Evolutionary conservation across 2,797 vertebrate genomes (phyloP).

Genomic region (Notamacropus eugenii): DNA sequence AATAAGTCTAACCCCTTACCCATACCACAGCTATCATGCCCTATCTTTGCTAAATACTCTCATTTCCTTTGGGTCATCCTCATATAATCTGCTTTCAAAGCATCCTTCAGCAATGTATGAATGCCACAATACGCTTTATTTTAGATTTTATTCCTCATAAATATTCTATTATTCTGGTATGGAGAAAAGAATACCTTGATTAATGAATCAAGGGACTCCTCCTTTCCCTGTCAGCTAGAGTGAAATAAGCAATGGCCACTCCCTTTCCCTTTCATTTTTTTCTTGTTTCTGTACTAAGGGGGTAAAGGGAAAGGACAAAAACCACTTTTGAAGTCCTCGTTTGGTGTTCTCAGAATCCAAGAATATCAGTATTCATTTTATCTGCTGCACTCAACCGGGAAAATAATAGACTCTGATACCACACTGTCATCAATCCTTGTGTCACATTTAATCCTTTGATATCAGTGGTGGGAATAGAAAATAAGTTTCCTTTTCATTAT

Average conservation of each 20-base stretch:
- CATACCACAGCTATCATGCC: background rate
- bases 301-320: background rate
- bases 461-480: background rate
- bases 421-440: slow-evolving; percentile 5
- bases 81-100: background rate
- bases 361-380: background rate
- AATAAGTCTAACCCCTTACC: background rate
- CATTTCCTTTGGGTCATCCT: background rate
- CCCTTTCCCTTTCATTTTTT: slow-evolving; percentile 1
- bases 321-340: background rate
- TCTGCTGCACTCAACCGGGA: background rate
- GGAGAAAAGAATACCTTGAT: background rate
- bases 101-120: background rate
- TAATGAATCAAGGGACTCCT: background rate
- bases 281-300: background rate
- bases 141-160: background rate
- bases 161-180: background rate
- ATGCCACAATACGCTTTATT: background rate
- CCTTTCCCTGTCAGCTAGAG: background rate
- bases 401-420: slow-evolving; percentile 11
- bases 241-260: background rate
- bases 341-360: background rate
- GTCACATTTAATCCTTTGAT: slow-evolving; percentile 4
- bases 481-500: background rate
- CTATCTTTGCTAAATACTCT: background rate